Base-by-base conservation (phyloP, 1,140 invertebrate genomes). In the Maconellicoccus hirsutus region DNA sequence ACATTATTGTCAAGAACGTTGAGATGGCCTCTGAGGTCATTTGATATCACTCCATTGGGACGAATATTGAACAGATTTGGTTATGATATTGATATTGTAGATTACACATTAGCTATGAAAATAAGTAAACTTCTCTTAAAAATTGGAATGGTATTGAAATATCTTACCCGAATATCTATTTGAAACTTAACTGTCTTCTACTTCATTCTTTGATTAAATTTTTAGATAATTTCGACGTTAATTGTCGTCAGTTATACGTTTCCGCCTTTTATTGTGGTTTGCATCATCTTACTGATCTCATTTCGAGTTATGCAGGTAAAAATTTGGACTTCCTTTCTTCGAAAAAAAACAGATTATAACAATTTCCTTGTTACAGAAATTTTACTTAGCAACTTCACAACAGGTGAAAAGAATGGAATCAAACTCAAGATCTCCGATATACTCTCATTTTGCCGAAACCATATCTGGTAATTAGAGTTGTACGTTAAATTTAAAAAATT, bases 401-500 rank as follows among this genome's bases (percentile, higher is more conserved):
- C 96, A 99, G 78, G 79, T 99, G 71, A 98, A 97, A 82, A 85
- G 97, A 59, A 78, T 99, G 26, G 96, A 98, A 79, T 98, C 96
- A 0, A 89, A 97, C 0, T 94, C 92, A n/a, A 85, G 95, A 69
- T 98, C 95, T 8, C 96, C 97, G 0, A 97, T 99, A 76, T 98
- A 97, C 81, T 96, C 95, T 4, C 96, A 98, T 82, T 98, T 98
- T 79, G 91, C 93, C 70, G 96, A 98, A 85, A 96, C 90, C 29
- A 86, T 95, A 71, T 61, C 74, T 79, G 89, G 90, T 59, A 85
- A 87, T 71, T 69, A 71, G 21, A 8, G 19, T 6, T 6, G 12
- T 16, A n/a, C n/a, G n/a, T 52, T 52, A 52, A 52, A 52, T 52
- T 52, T 19, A 19, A 33, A 33, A n/a, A n/a, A n/a, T n/a, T 38